Evolutionary conservation across 37 sponge, comb jelly and placozoan genomes (phyloP).

Genomic region (Spongilla lacustris): DNA sequence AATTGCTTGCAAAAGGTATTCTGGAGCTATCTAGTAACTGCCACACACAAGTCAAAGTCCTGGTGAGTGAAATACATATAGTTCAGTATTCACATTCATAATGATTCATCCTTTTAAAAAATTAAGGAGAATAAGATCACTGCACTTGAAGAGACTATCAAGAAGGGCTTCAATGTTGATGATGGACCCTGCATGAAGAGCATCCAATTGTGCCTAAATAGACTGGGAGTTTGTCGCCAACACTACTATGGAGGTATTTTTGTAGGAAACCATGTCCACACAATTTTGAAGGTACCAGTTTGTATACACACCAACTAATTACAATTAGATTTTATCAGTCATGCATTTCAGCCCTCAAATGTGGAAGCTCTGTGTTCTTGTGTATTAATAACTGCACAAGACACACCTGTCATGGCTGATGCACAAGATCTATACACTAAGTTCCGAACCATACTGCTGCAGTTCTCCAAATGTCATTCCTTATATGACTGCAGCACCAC

Average conservation of each 20-base stretch:
- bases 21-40: not conserved
- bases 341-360: not conserved
- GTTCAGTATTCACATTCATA: not conserved
- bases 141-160: not conserved
- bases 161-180: not conserved
- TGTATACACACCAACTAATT: not conserved
- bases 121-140: slow-evolving; percentile 4
- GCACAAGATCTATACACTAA: not conserved
- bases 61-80: not conserved
- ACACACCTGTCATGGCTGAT: slow-evolving; percentile 1
- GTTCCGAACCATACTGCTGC: not conserved
- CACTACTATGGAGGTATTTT: slow-evolving; percentile 49
- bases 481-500: too few relatives aligned
- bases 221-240: slow-evolving; percentile 21
- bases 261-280: slow-evolving; percentile 58
- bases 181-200: slow-evolving; percentile 18
- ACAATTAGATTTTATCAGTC: not conserved
- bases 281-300: slow-evolving; percentile 35
- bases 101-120: not conserved
- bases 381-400: not conserved
- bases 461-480: not conserved
- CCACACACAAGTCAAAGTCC: not conserved
- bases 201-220: slow-evolving; percentile 6
- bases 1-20: not conserved
- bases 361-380: not conserved